A percentile compares a stretch with the other conserved stretches of the same genome.
These are phyloP conservation scores for Pissodes strobi DNA, from an alignment of 1,140 invertebrate species.

Conservation along the genomic window DNA sequence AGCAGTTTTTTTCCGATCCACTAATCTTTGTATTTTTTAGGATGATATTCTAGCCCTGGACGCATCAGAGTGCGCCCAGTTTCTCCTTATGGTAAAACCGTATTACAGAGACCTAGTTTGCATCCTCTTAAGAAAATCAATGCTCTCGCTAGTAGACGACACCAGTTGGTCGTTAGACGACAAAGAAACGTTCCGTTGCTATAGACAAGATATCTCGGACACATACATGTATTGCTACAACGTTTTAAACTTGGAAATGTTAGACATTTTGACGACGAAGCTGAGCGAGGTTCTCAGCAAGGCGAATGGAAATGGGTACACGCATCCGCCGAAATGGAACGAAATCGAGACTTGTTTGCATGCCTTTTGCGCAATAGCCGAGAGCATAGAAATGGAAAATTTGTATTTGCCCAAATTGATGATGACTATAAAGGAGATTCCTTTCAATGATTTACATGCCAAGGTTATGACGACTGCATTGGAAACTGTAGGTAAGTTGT, in stretches of 20 bases:
- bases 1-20: no score
- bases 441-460: conserved; percentile 64
- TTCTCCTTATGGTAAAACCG: conserved; percentile 63
- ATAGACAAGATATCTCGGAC: conserved; percentile 88
- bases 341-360: conserved; percentile 80
- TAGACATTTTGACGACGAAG: conserved; percentile 67
- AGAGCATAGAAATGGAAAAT: conserved; percentile 71
- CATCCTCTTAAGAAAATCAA: conserved; percentile 69
- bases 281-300: conserved; percentile 60
- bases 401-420: conserved; percentile 68
- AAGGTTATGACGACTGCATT: conserved; percentile 70
- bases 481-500: conserved; percentile 70
- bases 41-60: conserved; percentile 67
- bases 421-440: conserved; percentile 68
- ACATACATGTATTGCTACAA: conserved; percentile 86
- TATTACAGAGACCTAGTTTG: conserved; percentile 69
- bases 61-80: conserved; percentile 57
- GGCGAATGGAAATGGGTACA: conserved; percentile 45
- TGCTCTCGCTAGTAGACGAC: conserved; percentile 61
- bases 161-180: conserved; percentile 70
- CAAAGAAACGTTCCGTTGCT: conserved; percentile 84
- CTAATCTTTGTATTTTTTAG: no score
- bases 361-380: conserved; percentile 79
- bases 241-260: conserved; percentile 71
- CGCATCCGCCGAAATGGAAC: conserved; percentile 60